These are phyloP conservation scores for Chorisops tibialis DNA, from an alignment of 2,888 invertebrate species.

Conservation along the genomic window DNA sequence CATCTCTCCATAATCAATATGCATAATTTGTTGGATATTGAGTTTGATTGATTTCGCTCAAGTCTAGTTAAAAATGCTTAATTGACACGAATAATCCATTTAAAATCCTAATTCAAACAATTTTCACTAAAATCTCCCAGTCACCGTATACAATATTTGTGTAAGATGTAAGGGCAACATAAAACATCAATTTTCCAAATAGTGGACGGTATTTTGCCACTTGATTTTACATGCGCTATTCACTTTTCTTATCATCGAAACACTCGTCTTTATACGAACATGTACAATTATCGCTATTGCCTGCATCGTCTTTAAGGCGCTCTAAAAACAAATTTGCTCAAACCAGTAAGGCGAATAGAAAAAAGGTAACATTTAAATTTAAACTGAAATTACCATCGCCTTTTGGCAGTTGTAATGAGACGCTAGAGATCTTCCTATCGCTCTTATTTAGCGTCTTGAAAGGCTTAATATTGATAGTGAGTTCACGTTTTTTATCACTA, in stretches of 20 bases:
- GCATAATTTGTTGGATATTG: too few species aligned
- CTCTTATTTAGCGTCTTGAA: background rate
- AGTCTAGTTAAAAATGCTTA: too few species aligned
- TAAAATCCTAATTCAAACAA: too few species aligned
- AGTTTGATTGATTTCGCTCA: too few species aligned
- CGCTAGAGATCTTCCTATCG: background rate
- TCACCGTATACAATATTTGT: too few species aligned
- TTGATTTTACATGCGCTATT: constrained; percentile 8
- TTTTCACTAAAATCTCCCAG: too few species aligned
- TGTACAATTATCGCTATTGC: background rate
- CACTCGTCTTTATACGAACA: constrained; percentile 3
- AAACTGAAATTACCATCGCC: constrained; percentile 12
- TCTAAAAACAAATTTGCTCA: constrained; percentile 2
- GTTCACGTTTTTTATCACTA: background rate
- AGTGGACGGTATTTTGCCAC: background rate
- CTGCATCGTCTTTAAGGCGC: constrained; percentile 15
- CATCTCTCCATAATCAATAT: too few species aligned
- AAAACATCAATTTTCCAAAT: too few species aligned
- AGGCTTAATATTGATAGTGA: background rate
- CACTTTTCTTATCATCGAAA: background rate
- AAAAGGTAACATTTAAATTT: too few species aligned
- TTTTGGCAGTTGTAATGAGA: constrained; percentile 2
- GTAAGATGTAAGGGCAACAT: too few species aligned
- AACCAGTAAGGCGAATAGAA: too few species aligned
- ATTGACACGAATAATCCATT: too few species aligned